Evolutionary conservation across 2,113 vertebrate species (phyloP).

Genomic region (Neoarius graeffei): DNA sequence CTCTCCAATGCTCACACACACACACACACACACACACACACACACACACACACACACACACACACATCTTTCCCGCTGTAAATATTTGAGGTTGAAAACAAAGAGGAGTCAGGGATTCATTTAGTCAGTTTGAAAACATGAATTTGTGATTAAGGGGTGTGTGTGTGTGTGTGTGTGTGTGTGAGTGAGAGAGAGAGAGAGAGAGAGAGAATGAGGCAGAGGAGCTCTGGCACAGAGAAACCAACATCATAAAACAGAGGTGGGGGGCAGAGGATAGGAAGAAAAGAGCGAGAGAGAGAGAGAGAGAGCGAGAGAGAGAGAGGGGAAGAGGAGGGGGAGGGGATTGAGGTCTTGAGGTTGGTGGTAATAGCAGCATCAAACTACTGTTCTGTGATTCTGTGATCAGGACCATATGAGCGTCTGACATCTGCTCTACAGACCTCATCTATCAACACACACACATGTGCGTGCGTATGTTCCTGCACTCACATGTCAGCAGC

Average conservation of each 20-base stretch:
- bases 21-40: too few species aligned
- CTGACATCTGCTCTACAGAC: slow-evolving; percentile 60
- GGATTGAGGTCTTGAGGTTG: slow-evolving; percentile 18
- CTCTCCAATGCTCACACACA: slow-evolving; percentile 35
- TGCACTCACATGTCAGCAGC: slow-evolving; percentile 6
- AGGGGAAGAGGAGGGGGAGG: slow-evolving; percentile 44
- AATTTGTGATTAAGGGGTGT: slow-evolving; percentile 66
- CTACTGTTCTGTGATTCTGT: slow-evolving; percentile 73
- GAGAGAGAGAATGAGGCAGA: slow-evolving; percentile 21
- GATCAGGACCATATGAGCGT: slow-evolving; percentile 76
- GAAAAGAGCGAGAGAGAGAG: slow-evolving; percentile 26
- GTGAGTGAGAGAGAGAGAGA: slow-evolving; percentile 51
- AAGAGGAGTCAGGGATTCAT: slow-evolving; percentile 70
- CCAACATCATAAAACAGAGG: slow-evolving; percentile 59
- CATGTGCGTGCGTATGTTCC: background rate
- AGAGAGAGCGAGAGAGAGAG: slow-evolving; percentile 45
- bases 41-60: slow-evolving; percentile 47
- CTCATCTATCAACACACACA: slow-evolving; percentile 37
- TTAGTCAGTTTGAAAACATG: slow-evolving; percentile 71
- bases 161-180: slow-evolving; percentile 7
- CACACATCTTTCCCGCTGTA: slow-evolving; percentile 68
- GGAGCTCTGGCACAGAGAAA: slow-evolving; percentile 59
- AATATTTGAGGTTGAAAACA: slow-evolving; percentile 76
- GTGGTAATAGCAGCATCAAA: slow-evolving; percentile 59
- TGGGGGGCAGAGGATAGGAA: slow-evolving; percentile 12